A percentile compares a stretch with the other conserved stretches of the same genome.
Conservation (phyloP, 2,797 vertebrate genomes). For the Smutsia temminckii region DNA sequence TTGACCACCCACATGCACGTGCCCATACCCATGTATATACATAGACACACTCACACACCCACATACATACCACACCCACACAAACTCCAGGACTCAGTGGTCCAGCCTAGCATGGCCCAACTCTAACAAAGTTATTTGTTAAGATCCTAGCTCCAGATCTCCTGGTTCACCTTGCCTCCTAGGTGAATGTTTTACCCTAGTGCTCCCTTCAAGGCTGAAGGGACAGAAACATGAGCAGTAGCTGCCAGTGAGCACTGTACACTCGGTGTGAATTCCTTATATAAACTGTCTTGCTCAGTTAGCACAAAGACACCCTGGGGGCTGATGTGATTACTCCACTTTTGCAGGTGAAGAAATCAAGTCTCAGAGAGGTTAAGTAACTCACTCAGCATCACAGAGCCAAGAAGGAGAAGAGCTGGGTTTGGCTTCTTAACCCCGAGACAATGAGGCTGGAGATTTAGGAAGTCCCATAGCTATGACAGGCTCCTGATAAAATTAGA, state of each 20-base stretch:
- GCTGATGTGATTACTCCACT: not conserved
- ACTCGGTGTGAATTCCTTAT: not conserved
- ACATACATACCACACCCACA: not conserved
- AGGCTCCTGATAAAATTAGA: not conserved
- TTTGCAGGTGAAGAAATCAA: not conserved
- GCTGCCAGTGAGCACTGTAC: not conserved
- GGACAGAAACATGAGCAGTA: not conserved
- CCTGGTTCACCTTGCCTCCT: not conserved
- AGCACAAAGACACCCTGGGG: not conserved
- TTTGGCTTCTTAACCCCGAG: not conserved
- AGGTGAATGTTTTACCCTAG: not conserved
- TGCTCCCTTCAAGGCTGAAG: not conserved
- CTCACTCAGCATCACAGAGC: not conserved
- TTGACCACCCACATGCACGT: not conserved
- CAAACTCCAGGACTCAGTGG: accelerated
- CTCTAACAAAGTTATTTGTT: not conserved
- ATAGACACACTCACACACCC: too few relatives aligned
- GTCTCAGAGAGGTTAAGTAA: not conserved
- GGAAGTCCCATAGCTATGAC: not conserved
- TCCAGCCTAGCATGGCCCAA: not conserved
- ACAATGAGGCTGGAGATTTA: not conserved
- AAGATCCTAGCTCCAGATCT: not conserved
- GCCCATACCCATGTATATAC: not conserved
- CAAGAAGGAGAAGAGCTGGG: not conserved
- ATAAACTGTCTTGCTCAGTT: not conserved